Percentiles rank a stretch among this genome's conserved stretches.
phyloP scores from a whole-genome alignment of 1,140 invertebrate species.

The Atta cephalotes region DNA sequence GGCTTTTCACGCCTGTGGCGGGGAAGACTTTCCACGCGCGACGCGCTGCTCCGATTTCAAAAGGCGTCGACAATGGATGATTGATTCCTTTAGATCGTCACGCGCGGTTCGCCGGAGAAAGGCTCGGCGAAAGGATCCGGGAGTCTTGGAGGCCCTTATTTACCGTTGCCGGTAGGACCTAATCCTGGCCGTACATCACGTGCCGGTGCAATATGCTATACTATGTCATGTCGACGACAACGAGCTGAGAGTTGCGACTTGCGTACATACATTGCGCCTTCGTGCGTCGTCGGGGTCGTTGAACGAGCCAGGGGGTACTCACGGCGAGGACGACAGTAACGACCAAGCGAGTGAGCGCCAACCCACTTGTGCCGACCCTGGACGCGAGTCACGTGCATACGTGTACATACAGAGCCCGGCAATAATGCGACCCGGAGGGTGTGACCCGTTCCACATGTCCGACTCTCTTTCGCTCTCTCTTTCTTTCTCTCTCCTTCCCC shows the following conservation, averaged over 20 bases:
- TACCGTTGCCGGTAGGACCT: conserved; percentile 64
- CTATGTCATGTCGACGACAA: background rate
- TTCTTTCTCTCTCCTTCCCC: background rate
- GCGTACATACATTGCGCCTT: conserved; percentile 68
- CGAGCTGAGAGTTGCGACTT: conserved; percentile 52
- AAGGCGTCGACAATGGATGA: conserved; percentile 62
- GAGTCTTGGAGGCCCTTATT: conserved; percentile 50
- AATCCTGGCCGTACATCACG: conserved; percentile 71
- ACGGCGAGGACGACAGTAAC: conserved; percentile 74
- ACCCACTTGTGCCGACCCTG: conserved; percentile 78
- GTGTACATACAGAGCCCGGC: conserved; percentile 64
- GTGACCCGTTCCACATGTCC: conserved; percentile 74
- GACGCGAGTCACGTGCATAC: conserved; percentile 70
- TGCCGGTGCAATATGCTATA: conserved; percentile 73
- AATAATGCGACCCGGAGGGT: conserved; percentile 75
- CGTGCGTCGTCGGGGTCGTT: conserved; percentile 79
- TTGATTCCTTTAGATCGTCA: conserved; percentile 67
- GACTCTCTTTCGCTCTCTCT: conserved; percentile 12
- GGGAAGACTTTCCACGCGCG: conserved; percentile 28
- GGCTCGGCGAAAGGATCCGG: conserved; percentile 30
- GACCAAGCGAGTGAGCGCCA: conserved; percentile 69
- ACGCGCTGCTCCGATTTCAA: conserved; percentile 35
- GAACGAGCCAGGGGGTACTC: conserved; percentile 81
- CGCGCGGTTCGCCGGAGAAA: conserved; percentile 18
- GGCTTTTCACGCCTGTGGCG: conserved; percentile 25